Conservation (phyloP, 2,797 vertebrate genomes). For the Cichlasoma orientale region DNA sequence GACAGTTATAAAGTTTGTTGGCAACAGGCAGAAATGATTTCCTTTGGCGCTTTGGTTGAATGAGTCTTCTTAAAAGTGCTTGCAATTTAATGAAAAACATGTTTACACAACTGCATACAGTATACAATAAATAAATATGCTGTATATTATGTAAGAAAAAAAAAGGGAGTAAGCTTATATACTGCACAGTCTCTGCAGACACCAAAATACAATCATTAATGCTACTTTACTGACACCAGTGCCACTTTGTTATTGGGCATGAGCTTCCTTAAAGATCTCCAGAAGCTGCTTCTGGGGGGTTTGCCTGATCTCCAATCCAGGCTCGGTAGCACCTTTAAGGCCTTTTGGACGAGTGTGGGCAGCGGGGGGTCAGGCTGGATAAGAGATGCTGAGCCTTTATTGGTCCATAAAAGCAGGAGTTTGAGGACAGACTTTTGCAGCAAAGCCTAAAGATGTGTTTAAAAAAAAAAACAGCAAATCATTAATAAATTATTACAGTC, state of each 20-base stretch:
- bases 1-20: fast-evolving
- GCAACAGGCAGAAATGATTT: background rate
- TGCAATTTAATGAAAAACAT: background rate
- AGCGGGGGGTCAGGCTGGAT: constrained; percentile 73
- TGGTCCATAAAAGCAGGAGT: constrained; percentile 85
- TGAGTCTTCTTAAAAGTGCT: background rate
- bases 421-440: constrained; percentile 81
- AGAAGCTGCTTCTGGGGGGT: constrained; percentile 77
- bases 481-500: background rate
- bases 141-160: too few relatives aligned
- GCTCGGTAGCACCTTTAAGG: constrained; percentile 84
- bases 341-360: constrained; percentile 81
- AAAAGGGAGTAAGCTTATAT: background rate
- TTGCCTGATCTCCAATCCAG: constrained; percentile 78
- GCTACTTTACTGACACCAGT: background rate
- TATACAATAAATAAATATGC: background rate
- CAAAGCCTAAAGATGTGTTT: constrained; percentile 74
- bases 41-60: background rate
- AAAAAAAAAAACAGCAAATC: background rate
- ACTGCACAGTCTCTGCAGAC: background rate
- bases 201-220: background rate
- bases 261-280: constrained; percentile 81
- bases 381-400: constrained; percentile 53
- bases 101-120: background rate
- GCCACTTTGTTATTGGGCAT: constrained; percentile 74